Evolutionary conservation across 2,888 invertebrate genomes (phyloP), one percentile per base, ranked within the genome.

Genomic region (Adelognathus sp.): DNA sequence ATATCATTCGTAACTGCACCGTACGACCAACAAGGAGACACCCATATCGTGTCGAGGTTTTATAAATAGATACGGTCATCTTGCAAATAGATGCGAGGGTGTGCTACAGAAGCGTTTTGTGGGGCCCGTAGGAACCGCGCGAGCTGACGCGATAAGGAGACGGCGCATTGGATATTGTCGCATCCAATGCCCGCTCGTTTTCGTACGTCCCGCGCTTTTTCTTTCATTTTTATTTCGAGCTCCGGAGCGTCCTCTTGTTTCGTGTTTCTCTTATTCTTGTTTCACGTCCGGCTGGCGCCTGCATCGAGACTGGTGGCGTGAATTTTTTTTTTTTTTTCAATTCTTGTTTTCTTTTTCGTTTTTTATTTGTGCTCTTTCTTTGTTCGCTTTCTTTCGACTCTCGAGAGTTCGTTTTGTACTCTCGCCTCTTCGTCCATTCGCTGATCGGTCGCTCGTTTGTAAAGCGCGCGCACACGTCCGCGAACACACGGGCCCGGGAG

Each of bases 51-150:
- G 18, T 72, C 39, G n/a, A 3, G 27, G 27, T 61, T 79, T 78
- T 89, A 88, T 88, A 88, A 89, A 89, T 89, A 89, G 88, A 86
- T 56, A 83, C 87, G 86, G 87, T 88, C 86, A 86, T 83, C 84
- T 83, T 84, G 87, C 60, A 88, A 89, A 89, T 88, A 88, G 87
- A 87, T 84, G 83, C 87, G 85, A 84, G 86, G 86, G 86, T 84
- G 87, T 86, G 86, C 84, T 86, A 85, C 82, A 82, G 82, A 78
- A 80, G 80, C 82, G 76, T 71, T 56, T 41, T 14, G 27, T 29
- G 56, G 46, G 39, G 31, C 61, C 67, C 74, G 64, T 74, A 71
- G 70, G 58, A 74, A 31, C 54, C 24, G 52, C 24, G 52, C 18
- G 41, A 71, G 54, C 50, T 39, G 16, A 2, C 52, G 66, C 69